Conservation (phyloP, 2,113 vertebrate species). For the Nematolebias whitei region DNA sequence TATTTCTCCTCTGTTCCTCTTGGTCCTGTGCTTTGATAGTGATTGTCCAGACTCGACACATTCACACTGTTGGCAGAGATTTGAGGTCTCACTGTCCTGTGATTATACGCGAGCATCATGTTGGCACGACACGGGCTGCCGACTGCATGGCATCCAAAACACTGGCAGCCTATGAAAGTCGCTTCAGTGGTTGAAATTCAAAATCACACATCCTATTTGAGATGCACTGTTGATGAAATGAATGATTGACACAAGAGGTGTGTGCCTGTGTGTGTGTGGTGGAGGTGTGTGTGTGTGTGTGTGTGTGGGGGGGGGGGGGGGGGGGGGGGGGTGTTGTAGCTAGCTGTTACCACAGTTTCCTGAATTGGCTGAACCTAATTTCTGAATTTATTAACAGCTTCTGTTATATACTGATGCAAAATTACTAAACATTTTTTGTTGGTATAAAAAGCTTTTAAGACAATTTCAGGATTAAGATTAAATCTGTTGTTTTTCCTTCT, state of each 20-base stretch:
- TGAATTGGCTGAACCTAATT: conserved; percentile 6
- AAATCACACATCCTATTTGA: conserved; percentile 15
- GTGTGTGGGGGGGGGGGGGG: not conserved
- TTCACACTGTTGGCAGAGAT: conserved; percentile 62
- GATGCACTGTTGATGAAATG: conserved; percentile 12
- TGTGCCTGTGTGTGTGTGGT: not conserved
- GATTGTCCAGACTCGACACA: conserved; percentile 75
- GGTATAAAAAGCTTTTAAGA: not conserved
- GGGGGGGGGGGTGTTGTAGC: too few species aligned
- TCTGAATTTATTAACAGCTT: not conserved
- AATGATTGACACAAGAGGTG: conserved; percentile 15
- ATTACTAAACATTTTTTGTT: not conserved
- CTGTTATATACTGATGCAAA: too few species aligned
- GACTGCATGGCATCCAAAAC: conserved; percentile 24
- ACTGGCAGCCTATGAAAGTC: conserved; percentile 42
- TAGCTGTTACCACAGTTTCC: not conserved
- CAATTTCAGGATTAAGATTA: too few species aligned
- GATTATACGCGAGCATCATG: conserved; percentile 37
- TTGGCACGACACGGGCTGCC: conserved; percentile 40
- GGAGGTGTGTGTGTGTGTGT: not conserved
- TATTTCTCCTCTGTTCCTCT: conserved; percentile 13
- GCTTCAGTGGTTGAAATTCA: conserved; percentile 24
- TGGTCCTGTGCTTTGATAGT: conserved; percentile 68
- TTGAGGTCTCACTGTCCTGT: conserved; percentile 61
- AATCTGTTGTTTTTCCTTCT: not conserved